Percentiles rank a stretch among this genome's conserved stretches.
phyloP scores from a whole-genome alignment of 2,888 invertebrate genomes.

The Cheilosia impressa region DNA sequence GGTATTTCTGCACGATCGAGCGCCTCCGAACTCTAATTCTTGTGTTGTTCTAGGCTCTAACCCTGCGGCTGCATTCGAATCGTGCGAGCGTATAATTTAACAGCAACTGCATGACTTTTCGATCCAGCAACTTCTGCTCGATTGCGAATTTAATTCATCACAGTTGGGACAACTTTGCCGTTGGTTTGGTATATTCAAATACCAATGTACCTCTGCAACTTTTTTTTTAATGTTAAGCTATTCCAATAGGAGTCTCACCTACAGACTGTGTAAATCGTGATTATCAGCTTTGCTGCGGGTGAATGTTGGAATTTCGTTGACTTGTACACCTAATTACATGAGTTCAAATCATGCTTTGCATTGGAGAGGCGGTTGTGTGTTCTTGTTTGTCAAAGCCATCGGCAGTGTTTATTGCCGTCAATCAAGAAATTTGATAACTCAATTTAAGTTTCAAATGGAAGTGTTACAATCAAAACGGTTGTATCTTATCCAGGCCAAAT shows the following conservation, averaged over 20 bases:
- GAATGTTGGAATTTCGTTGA: slow-evolving; percentile 51
- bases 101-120: slow-evolving; percentile 20
- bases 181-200: not conserved
- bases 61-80: slow-evolving; percentile 24
- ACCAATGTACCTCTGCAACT: not conserved
- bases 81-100: slow-evolving; percentile 37
- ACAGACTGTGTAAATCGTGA: slow-evolving; percentile 59
- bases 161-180: not conserved
- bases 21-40: slow-evolving; percentile 8
- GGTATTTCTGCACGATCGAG: slow-evolving; percentile 23
- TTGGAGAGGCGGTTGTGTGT: not conserved
- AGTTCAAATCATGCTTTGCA: not conserved
- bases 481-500: not conserved
- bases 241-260: slow-evolving; percentile 52
- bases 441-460: not conserved
- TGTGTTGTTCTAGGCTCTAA: slow-evolving; percentile 9
- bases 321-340: slow-evolving; percentile 48
- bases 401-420: not conserved
- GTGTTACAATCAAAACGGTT: not conserved
- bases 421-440: not conserved
- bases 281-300: slow-evolving; percentile 19
- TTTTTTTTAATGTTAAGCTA: slow-evolving; percentile 22
- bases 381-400: not conserved
- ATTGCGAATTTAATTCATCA: slow-evolving; percentile 31
- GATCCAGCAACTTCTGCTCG: slow-evolving; percentile 1